Base-by-base conservation (phyloP, 2,113 vertebrate genomes). In the Prinia subflava region DNA sequence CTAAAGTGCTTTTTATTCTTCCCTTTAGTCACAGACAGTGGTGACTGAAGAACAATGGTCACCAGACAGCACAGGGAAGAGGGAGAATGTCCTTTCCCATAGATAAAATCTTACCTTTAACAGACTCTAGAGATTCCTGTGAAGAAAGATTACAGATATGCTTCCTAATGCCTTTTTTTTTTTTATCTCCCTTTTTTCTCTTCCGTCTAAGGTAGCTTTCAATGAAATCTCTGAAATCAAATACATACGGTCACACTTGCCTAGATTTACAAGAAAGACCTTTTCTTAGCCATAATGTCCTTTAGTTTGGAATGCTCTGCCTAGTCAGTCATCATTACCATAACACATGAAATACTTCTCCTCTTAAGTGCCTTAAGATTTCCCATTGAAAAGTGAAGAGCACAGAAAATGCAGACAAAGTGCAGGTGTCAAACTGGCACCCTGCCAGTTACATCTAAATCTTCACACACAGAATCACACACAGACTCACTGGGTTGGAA, bases 151-250 rank as follows among this genome's bases (percentile, higher is more conserved):
- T 62, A 68, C 1, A 44, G 49, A 44, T 68, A 57, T 1, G 4
- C 8, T 42, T 92, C 27, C 19, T 70, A 30, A 83, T 24, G 13
- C 2, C 56, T 59, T 44, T 70, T 52, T 49, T 21, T 27, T 19
- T 21, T 21, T 60, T 7, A 31, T 56, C 23, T 76, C 12, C 20
- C 2, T 49, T 85, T 41, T 67, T 46, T 52, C 42, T 55, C 5
- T 52, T 89, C 33, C 53, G 6, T 22, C 56, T 68, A 78, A 76
- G 17, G 10, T 16, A 71, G 20, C 28, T 78, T 64, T 23, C 74
- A 76, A 31, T n/a, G 53, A 95, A 84, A 76, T 46, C 57, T 71
- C 56, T 84, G 56, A 73, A 89, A 82, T 46, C 37, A 79, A 75
- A 33, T 47, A 41, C 0, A 0, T 24, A 44, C 4, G 23, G 39